Evolutionary conservation across 2,797 vertebrate genomes (phyloP).

Genomic region (Gymnothorax reevesii): DNA sequence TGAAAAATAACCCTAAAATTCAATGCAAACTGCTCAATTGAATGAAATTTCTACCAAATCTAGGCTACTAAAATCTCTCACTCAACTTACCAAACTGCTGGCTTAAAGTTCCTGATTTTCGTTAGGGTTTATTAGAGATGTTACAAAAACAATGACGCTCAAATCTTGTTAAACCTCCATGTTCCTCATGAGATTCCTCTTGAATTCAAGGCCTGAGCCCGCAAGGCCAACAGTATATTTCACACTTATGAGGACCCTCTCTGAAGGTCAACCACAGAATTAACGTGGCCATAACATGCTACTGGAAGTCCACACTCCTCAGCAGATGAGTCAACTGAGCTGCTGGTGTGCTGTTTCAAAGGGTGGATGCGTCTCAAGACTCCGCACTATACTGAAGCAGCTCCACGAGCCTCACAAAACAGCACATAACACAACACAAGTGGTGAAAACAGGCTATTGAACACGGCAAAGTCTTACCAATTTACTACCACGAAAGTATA

Average conservation of each 20-base stretch:
- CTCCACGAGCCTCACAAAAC: background rate
- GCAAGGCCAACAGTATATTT: constrained; percentile 25
- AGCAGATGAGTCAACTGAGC: background rate
- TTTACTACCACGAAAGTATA: too few species aligned
- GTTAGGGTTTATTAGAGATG: background rate
- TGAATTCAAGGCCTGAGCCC: background rate
- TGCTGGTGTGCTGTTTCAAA: background rate
- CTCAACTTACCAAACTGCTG: background rate
- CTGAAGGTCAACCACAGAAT: background rate
- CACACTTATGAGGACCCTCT: constrained; percentile 29
- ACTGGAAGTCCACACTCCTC: background rate
- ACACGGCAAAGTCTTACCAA: too few species aligned
- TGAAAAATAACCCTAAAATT: background rate
- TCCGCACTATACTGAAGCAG: background rate
- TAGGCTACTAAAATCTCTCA: background rate
- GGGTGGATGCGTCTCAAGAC: background rate
- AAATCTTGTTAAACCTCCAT: background rate
- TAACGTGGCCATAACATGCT: background rate
- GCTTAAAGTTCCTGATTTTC: background rate
- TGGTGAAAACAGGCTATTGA: too few species aligned
- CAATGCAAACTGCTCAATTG: background rate
- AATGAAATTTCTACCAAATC: background rate
- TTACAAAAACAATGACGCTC: background rate
- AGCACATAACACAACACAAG: background rate
- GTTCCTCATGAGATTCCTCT: background rate